Base-by-base conservation (phyloP, 2,797 vertebrate genomes). In the Pagetopsis macropterus region DNA sequence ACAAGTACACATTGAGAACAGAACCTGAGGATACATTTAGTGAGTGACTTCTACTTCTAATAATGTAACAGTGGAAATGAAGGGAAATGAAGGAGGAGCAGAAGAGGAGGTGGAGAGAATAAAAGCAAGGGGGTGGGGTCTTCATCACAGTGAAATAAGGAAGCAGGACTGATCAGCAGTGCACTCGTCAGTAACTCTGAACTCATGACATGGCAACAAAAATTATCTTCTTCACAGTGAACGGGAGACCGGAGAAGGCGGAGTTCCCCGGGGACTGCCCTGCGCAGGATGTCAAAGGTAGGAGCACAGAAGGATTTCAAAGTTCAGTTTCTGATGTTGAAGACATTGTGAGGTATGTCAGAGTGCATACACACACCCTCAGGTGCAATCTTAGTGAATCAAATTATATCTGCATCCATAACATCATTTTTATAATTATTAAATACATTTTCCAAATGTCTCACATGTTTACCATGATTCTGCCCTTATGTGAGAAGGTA, bases 221-320 rank as follows among this genome's bases (percentile, higher is more conserved):
- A 88, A 92, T 92, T 7, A 93, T 95, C 86, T 93, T 91, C 84
- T 95, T 95, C 83, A 94, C 92, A 0, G 90, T 95, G 52, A 94
- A 94, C 15, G 95, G 92, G 52, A 92, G 86, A 92, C 93, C 93
- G 3, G 94, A 95, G 72, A 88, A 88, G 78, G 94, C 94, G 0
- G 94, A 95, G 85, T 93, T 95, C 79, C 83, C 88, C 0, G 19
- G 77, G 14, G 90, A 94, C 27, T 94, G 93, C 19, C 93, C 94
- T 17, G 84, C 91, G 7, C 92, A 94, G 80, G 94, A 94, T 31
- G 74, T 95, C 37, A 95, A 95, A 94, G 94, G 95, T 94, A 89
- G 58, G 85, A 66, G 31, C 40, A 43, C 4, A 15, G n/a, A 12
- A 57, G 2, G 0, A 51, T n/a, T 3, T 40, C 46, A 12, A 43